These are phyloP conservation scores for Achroia grisella DNA, from an alignment of 1,140 invertebrate genomes.

Conservation along the genomic window DNA sequence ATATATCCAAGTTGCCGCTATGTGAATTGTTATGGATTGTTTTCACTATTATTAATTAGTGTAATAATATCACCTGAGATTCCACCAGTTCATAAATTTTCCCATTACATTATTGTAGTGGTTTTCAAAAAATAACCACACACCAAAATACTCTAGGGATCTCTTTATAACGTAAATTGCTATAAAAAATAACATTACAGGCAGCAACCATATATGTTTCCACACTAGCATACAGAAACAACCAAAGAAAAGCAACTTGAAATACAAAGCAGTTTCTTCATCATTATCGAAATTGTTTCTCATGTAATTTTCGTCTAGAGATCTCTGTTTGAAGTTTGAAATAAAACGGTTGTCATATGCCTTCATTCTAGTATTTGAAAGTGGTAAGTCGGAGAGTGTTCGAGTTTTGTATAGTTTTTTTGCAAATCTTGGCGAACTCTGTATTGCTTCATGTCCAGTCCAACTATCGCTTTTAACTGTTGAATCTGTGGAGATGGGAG, in stretches of 20 bases:
- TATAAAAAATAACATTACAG: constrained; percentile 62
- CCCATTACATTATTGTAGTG: constrained; percentile 48
- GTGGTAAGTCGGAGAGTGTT: constrained; percentile 62
- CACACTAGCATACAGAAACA: constrained; percentile 68
- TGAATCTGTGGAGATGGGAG: constrained; percentile 40
- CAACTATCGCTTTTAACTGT: constrained; percentile 43
- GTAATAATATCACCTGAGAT: constrained; percentile 45
- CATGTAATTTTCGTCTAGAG: constrained; percentile 62
- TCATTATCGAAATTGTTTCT: constrained; percentile 53
- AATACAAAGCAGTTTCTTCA: constrained; percentile 65
- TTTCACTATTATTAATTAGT: background rate
- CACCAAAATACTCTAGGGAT: constrained; percentile 60
- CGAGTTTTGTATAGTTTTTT: constrained; percentile 65
- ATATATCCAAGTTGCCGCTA: too few species aligned
- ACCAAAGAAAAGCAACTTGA: constrained; percentile 64
- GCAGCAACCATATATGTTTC: constrained; percentile 69
- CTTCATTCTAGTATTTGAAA: constrained; percentile 48
- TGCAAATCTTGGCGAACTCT: constrained; percentile 43
- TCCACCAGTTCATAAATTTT: constrained; percentile 58
- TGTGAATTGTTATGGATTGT: too few species aligned
- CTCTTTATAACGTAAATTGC: constrained; percentile 62
- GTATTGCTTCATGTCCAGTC: constrained; percentile 37
- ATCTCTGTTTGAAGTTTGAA: constrained; percentile 56
- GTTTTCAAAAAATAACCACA: constrained; percentile 67
- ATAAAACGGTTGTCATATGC: constrained; percentile 57